Evolutionary conservation across 2,888 invertebrate species (phyloP), one percentile per base, ranked within the genome.

Genomic region (Drosophila testacea): DNA sequence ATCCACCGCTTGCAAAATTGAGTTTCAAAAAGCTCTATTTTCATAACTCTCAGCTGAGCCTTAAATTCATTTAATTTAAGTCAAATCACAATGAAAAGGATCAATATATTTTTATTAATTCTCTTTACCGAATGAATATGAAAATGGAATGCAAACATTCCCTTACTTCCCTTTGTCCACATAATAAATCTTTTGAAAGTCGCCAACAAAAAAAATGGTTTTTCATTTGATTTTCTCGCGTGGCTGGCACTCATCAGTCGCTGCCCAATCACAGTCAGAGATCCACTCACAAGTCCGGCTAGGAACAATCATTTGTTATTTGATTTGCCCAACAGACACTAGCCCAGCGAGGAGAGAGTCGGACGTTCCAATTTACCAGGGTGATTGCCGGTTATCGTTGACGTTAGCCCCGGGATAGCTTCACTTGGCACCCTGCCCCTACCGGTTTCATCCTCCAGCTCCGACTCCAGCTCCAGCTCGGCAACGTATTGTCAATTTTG

Each of bases 281-380:
- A 27, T 46, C 51, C 59, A 55, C 46, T 61, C 67, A 30, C 64
- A 41, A 52, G 16, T 62, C 65, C 54, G 28, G 59, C 59, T 46
- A 61, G 61, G 59, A 57, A 71, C 74, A 84, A 82, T 82, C 80
- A 85, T 85, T 83, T 83, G 85, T 82, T 85, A 83, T 83, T 83
- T 80, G 85, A 83, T 84, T 82, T 85, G 78, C 48, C 71, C 80
- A 73, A 36, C 60, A 39, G 51, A 6, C 57, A 38, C n/a, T 34
- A 41, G n/a, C 46, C 28, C 39, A 38, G 55, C 11, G 44, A 52
- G 60, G 36, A 57, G 39, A 52, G 13, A 34, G 54, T 50, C 79
- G 75, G 83, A 81, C 79, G 69, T 63, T 71, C 76, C 79, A 81
- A 83, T 75, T 81, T 75, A 51, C 70, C 67, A 67, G 47, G 62